Conservation (phyloP, 2,888 invertebrate genomes). For the Hydroisotoma schaefferi region DNA sequence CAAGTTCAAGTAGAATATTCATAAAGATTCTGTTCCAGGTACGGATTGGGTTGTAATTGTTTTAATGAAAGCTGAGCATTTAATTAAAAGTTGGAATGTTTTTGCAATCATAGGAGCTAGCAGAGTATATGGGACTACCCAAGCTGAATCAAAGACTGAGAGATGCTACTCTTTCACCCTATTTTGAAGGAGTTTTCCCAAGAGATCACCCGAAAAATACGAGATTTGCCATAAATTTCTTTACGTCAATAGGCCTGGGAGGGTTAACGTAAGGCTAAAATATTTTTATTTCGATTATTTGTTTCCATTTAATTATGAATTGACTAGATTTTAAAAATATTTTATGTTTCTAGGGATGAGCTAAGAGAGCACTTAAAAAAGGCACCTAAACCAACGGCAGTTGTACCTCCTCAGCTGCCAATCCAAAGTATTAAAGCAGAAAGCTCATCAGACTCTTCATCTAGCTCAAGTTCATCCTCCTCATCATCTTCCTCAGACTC, state of each 20-base stretch:
- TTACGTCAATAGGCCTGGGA: slow-evolving; percentile 93
- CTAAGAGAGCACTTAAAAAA: slow-evolving; percentile 81
- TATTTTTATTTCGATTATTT: neutral
- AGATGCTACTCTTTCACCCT: slow-evolving; percentile 79
- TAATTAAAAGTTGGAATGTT: neutral
- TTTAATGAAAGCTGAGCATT: slow-evolving; percentile 8
- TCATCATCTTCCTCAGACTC: slow-evolving; percentile 15
- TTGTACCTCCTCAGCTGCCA: slow-evolving; percentile 49
- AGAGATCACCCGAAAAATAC: slow-evolving; percentile 94
- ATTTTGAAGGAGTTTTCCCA: slow-evolving; percentile 90
- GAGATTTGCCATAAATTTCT: slow-evolving; percentile 95
- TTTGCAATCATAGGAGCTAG: slow-evolving; percentile 64
- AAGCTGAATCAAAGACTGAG: slow-evolving; percentile 86
- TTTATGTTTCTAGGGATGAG: slow-evolving; percentile 63
- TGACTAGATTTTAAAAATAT: slow-evolving; percentile 17
- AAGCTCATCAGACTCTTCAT: slow-evolving; percentile 12
- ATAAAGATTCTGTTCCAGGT: slow-evolving; percentile 90
- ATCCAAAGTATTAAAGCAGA: slow-evolving; percentile 11
- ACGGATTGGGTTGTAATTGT: slow-evolving; percentile 8
- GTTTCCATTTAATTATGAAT: neutral
- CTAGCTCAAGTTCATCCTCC: slow-evolving; percentile 16
- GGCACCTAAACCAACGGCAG: slow-evolving; percentile 61
- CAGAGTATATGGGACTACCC: slow-evolving; percentile 91
- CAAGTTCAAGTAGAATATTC: slow-evolving; percentile 94
- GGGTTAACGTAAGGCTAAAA: slow-evolving; percentile 72